Percentiles rank a stretch among this genome's conserved stretches.
These are phyloP conservation scores for Eilema sororculum DNA, from an alignment of 2,888 invertebrate species.

Conservation along the genomic window DNA sequence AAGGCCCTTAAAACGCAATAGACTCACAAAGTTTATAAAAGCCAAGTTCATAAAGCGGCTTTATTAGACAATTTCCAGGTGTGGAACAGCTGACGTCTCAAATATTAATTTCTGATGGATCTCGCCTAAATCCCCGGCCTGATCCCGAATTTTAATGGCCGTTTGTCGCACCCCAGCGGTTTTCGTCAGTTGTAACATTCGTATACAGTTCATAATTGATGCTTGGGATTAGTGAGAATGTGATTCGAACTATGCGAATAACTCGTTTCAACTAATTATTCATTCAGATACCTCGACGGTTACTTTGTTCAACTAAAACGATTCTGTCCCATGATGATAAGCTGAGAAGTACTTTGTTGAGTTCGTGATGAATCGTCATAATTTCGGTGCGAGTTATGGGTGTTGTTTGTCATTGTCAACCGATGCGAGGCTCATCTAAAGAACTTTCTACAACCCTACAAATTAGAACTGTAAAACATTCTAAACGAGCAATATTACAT, in stretches of 20 bases:
- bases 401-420: constrained; percentile 58
- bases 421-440: constrained; percentile 29
- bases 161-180: constrained; percentile 52
- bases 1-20: constrained; percentile 66
- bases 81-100: constrained; percentile 76
- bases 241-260: constrained; percentile 69
- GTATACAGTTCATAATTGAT: constrained; percentile 73
- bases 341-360: constrained; percentile 63
- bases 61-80: constrained; percentile 81
- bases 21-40: constrained; percentile 75
- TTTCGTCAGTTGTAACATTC: constrained; percentile 64
- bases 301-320: constrained; percentile 72
- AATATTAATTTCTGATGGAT: constrained; percentile 82
- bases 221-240: constrained; percentile 67
- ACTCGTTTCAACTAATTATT: constrained; percentile 72
- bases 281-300: constrained; percentile 70
- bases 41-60: constrained; percentile 79
- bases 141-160: constrained; percentile 70
- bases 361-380: constrained; percentile 68
- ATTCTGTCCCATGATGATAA: constrained; percentile 68
- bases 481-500: not conserved
- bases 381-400: constrained; percentile 64
- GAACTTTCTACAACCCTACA: constrained; percentile 28
- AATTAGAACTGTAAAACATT: constrained; percentile 1
- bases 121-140: constrained; percentile 59